Conservation (phyloP, 2,113 vertebrate genomes). For the Elephas maximus region DNA sequence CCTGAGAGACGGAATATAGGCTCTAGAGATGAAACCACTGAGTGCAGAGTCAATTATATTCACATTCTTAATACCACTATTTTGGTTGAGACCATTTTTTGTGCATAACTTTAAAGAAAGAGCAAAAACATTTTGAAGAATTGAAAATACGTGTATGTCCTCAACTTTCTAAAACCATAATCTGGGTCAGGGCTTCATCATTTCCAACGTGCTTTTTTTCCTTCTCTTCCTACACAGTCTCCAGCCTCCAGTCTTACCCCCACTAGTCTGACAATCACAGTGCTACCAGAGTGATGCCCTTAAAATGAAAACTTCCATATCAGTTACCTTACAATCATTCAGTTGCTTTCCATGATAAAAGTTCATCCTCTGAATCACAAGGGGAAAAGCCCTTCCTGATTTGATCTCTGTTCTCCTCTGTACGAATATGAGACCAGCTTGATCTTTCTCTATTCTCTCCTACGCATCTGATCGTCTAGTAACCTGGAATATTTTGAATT, state of each 20-base stretch:
- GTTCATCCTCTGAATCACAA: not conserved
- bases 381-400: not conserved
- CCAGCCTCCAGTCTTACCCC: not conserved
- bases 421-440: too few species aligned
- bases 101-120: not conserved
- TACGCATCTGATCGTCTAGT: not conserved
- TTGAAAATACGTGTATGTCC: not conserved
- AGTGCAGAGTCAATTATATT: not conserved
- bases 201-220: not conserved
- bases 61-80: not conserved
- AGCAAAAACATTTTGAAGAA: not conserved
- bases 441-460: not conserved
- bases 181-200: not conserved
- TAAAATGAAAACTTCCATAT: not conserved
- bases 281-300: not conserved
- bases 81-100: not conserved
- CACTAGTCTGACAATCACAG: not conserved
- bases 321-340: not conserved
- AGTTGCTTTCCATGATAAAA: not conserved
- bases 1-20: not conserved
- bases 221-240: not conserved
- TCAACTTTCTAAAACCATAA: not conserved
- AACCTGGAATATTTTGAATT: not conserved
- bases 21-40: not conserved
- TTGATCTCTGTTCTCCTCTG: not conserved